Conservation (phyloP, 1,140 invertebrate species). For the Drosophila pseudoananassae region DNA sequence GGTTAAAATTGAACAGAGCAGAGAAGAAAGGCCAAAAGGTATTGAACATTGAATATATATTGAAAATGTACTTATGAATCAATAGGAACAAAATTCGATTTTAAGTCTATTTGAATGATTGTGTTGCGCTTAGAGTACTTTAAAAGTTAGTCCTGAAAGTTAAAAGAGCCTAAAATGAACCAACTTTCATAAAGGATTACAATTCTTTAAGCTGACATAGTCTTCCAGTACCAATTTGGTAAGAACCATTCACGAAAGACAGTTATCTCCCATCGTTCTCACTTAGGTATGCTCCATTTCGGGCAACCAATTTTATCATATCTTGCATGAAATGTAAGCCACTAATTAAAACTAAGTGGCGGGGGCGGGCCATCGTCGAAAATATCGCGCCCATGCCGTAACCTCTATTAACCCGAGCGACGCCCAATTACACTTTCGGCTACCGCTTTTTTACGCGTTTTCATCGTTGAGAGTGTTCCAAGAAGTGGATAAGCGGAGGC, state of each 20-base stretch:
- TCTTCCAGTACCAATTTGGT: neutral
- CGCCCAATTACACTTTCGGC: constrained; percentile 78
- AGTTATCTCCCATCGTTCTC: constrained; percentile 4
- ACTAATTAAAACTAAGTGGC: constrained; percentile 81
- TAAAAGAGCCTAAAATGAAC: too few species aligned
- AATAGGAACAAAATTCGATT: too few species aligned
- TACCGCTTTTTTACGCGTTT: constrained; percentile 63
- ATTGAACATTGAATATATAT: neutral
- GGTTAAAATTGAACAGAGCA: neutral
- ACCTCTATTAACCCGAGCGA: constrained; percentile 75
- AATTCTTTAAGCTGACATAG: neutral
- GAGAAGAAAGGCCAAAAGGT: neutral
- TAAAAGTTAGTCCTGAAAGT: neutral
- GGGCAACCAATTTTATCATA: constrained; percentile 41
- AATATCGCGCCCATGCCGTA: constrained; percentile 48
- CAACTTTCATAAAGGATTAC: too few species aligned
- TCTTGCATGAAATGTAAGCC: constrained; percentile 63
- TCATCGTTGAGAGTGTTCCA: constrained; percentile 38
- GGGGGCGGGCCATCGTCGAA: constrained; percentile 59
- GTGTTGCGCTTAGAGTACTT: neutral
- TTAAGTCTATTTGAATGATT: neutral
- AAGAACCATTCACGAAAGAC: neutral
- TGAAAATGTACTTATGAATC: neutral
- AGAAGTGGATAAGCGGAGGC: constrained; percentile 15
- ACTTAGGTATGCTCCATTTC: constrained; percentile 32